Base-by-base conservation (phyloP, 2,888 invertebrate genomes). In the Crocallis elinguaria region DNA sequence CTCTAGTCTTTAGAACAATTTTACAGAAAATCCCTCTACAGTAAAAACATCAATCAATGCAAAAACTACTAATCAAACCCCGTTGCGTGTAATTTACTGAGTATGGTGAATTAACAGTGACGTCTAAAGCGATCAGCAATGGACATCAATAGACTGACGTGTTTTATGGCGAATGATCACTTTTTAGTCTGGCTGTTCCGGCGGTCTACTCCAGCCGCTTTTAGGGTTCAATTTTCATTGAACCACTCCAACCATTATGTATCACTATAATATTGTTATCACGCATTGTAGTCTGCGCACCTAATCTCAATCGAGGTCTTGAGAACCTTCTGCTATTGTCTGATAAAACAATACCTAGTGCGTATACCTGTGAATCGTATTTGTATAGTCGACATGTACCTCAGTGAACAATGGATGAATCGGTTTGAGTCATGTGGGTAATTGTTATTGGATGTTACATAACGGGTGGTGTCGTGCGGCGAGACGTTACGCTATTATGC, bases 401-500 rank as follows among this genome's bases (percentile, higher is more conserved):
- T 41, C 21, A 55, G 45, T 37, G 50, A 36, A 71, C 57, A 66
- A 72, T 67, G 54, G 55, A 46, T 54, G 65, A 61, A 59, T 63
- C 54, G 62, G 54, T 64, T 65, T 61, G 56, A 72, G 63, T 64
- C 70, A 68, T 56, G 68, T 54, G 44, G 52, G 49, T 55, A 70
- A 75, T 76, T 71, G 72, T 77, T 73, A 78, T 75, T 69, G 69
- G 67, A 73, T 70, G 72, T 81, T 78, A 78, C 72, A 70, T 80
- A 82, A 81, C 67, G 56, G 57, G 44, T 51, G 52, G 59, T 60
- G 57, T 60, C 59, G 61, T 53, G 57, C 57, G 59, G 50, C 59
- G 60, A 57, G 61, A 56, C 60, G 35, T 46, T 65, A 64, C 62
- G 68, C 69, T 70, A 72, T 74, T 71, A 73, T 67, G 66, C 56